A percentile compares a stretch with the other conserved stretches of the same genome.
phyloP scores from a whole-genome alignment of 2,113 vertebrate species.

The Bambusicola thoracicus region DNA sequence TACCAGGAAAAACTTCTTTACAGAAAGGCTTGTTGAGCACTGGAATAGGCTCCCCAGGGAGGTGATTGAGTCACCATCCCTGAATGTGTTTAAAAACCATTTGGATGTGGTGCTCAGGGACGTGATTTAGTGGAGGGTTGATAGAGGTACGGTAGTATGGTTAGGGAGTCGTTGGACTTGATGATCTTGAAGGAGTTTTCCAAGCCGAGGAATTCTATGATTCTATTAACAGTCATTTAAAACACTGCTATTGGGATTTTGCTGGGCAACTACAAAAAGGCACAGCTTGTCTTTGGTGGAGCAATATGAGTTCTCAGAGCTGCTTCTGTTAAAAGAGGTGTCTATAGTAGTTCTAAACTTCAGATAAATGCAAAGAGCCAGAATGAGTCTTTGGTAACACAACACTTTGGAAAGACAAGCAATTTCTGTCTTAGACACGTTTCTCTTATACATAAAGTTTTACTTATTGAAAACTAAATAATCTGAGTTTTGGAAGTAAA shows the following conservation, averaged over 20 bases:
- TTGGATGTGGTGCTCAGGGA: too few species aligned
- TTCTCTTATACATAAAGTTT: background rate
- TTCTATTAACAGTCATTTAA: background rate
- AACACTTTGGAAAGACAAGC: accelerated
- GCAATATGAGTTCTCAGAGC: background rate
- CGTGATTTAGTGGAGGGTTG: too few species aligned
- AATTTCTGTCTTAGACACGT: background rate
- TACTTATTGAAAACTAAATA: background rate
- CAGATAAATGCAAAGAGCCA: background rate
- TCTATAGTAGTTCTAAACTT: background rate
- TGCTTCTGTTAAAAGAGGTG: background rate
- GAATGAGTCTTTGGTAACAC: background rate
- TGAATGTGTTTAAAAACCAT: too few species aligned
- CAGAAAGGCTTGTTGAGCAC: too few species aligned
- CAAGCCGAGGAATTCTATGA: too few species aligned
- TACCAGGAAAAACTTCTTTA: too few species aligned
- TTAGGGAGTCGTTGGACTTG: too few species aligned
- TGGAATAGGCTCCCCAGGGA: too few species aligned
- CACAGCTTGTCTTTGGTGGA: background rate
- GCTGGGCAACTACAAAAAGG: background rate
- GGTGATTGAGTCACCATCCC: too few species aligned
- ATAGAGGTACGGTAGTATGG: too few species aligned
- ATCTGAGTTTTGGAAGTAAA: background rate
- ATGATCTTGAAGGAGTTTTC: too few species aligned
- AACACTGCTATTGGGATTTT: background rate